Base-by-base conservation (phyloP, 1,140 invertebrate genomes). In the Drosophila pruinosa region DNA sequence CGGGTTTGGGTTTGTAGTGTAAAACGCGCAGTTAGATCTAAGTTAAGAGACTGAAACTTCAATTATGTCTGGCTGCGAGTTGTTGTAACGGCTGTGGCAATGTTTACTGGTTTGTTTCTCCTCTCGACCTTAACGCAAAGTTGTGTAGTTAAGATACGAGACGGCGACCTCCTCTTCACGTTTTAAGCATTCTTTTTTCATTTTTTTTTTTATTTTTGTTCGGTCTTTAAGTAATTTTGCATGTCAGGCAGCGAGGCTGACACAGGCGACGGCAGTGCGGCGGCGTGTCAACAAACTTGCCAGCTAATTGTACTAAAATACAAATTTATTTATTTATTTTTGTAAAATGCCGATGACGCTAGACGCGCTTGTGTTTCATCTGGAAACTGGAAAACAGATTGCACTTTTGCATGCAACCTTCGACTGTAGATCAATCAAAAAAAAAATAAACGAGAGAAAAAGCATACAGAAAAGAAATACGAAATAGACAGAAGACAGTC, bases 361-460 rank as follows among this genome's bases (percentile, higher is more conserved):
- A 59, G 62, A 14, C 73, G 62, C 48, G 61, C 56, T 80, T 71
- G 52, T 61, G 21, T 62, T 65, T 57, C 68, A 70, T 64, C 61
- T 56, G 59, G 67, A 70, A 56, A 70, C 59, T 70, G 67, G 53
- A 67, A 72, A 67, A 72, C 68, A 65, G 62, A 86, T 88, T 86
- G 81, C 81, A 86, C 79, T 88, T 86, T 86, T 88, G 81, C 82
- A 86, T 86, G 81, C 78, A 85, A 76, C 81, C 81, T 86, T 86
- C 81, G 77, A 63, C 82, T 81, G 81, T 88, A 85, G 80, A 86
- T 85, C 80, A 85, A 85, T 85, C 80, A 85, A 85, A 85, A 76
- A 78, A 65, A 75, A 31, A 43, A 15, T 41, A 36, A 52, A 47
- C 3, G 15, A 34, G 15, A 36, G 21, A 78, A 81, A 81, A 68